Conservation (phyloP, 2,797 vertebrate genomes). For the Neomorphus geoffroyi region DNA sequence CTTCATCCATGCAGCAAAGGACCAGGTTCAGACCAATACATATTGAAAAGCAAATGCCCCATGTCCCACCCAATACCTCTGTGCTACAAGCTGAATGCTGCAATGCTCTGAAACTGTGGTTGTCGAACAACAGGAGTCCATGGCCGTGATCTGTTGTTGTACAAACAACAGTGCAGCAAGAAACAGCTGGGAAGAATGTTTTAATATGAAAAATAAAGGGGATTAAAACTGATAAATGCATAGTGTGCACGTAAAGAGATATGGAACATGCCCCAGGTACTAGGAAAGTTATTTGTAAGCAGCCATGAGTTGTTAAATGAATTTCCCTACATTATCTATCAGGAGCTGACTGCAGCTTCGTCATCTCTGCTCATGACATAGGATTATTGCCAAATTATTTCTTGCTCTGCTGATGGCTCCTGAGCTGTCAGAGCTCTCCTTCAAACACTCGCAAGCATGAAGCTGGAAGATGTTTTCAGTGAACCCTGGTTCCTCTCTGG, state of each 20-base stretch:
- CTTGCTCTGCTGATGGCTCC: background rate
- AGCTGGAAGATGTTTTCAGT: background rate
- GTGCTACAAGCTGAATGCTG: background rate
- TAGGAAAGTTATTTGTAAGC: background rate
- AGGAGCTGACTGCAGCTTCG: background rate
- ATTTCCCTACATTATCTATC: background rate
- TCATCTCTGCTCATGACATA: background rate
- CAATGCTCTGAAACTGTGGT: background rate
- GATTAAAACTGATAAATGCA: background rate
- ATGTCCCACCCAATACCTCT: background rate
- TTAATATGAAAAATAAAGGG: background rate
- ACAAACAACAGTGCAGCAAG: background rate
- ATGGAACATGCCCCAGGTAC: background rate
- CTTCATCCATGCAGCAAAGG: background rate
- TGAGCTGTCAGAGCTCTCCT: background rate
- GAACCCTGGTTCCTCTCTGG: background rate
- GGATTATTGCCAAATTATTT: background rate
- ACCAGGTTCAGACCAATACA: background rate
- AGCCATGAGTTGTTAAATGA: background rate
- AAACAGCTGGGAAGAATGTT: background rate
- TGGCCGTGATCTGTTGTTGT: accelerated
- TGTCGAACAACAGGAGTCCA: background rate
- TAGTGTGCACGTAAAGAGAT: background rate
- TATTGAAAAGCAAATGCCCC: background rate
- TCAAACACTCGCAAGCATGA: accelerated